phyloP scores from a whole-genome alignment of 2,113 vertebrate genomes.

The Tamias sibiricus region DNA sequence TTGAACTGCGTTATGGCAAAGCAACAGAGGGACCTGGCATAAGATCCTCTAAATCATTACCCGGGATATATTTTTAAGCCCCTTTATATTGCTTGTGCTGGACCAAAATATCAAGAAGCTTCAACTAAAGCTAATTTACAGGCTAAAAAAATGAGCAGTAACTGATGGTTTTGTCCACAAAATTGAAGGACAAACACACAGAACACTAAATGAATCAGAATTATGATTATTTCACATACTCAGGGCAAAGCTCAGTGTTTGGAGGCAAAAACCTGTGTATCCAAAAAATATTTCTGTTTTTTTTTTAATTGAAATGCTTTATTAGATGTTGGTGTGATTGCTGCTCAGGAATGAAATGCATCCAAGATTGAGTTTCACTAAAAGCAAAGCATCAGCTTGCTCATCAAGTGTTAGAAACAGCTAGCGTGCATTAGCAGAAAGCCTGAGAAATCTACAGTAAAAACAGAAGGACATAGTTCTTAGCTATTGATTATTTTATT shows the following conservation, averaged over 20 bases:
- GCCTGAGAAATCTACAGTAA: not conserved
- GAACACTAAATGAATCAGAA: not conserved
- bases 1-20: not conserved
- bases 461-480: not conserved
- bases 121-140: slow-evolving; percentile 7
- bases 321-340: not conserved
- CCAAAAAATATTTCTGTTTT: not conserved
- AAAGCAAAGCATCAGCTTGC: slow-evolving; percentile 30
- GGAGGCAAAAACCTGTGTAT: not conserved
- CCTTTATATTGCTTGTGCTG: not conserved
- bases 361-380: slow-evolving; percentile 48
- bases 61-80: not conserved
- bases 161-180: not conserved
- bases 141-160: not conserved
- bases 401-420: slow-evolving; percentile 2
- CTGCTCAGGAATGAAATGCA: slow-evolving; percentile 15
- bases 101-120: not conserved
- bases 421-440: not conserved
- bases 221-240: slow-evolving; percentile 9
- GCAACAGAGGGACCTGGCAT: not conserved
- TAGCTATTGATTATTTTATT: not conserved
- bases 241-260: not conserved
- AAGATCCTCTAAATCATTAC: not conserved
- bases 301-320: not conserved
- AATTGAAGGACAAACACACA: not conserved